Percentiles rank a stretch among this genome's conserved stretches.
These are phyloP conservation scores for Neodontobutis hainanensis DNA, from an alignment of 2,113 vertebrate genomes.

Conservation along the genomic window DNA sequence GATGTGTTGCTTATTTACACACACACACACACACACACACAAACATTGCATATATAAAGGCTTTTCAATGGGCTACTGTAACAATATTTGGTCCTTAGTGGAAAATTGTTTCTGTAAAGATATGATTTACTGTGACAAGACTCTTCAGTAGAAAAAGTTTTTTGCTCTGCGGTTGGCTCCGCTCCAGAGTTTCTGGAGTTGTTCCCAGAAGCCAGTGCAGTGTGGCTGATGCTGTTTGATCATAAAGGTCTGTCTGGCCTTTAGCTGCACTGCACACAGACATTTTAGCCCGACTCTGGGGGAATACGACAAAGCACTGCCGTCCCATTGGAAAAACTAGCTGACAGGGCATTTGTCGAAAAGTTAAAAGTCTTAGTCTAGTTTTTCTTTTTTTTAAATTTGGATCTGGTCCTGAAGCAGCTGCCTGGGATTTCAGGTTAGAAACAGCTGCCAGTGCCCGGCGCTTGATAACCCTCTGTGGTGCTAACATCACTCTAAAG, in stretches of 20 bases:
- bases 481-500: constrained; percentile 34
- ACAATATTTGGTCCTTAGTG: constrained; percentile 17
- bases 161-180: constrained; percentile 24
- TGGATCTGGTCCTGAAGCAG: constrained; percentile 23
- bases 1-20: too few relatives aligned
- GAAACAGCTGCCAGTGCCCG: constrained; percentile 14
- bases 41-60: neutral
- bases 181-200: constrained; percentile 31
- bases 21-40: too few relatives aligned
- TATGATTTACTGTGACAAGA: constrained; percentile 35
- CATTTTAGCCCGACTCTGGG: constrained; percentile 43
- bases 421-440: constrained; percentile 21
- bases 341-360: constrained; percentile 31
- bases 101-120: constrained; percentile 25
- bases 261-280: constrained; percentile 43
- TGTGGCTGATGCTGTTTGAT: constrained; percentile 53
- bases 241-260: constrained; percentile 59
- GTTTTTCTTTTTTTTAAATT: constrained; percentile 24
- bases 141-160: constrained; percentile 11
- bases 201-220: constrained; percentile 51
- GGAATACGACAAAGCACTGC: constrained; percentile 19
- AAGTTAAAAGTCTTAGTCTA: constrained; percentile 11
- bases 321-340: constrained; percentile 32
- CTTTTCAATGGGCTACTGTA: constrained; percentile 10
- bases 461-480: constrained; percentile 37